phyloP scores from a whole-genome alignment of 2,113 vertebrate genomes.

The Tenebrosternarchus preto region DNA sequence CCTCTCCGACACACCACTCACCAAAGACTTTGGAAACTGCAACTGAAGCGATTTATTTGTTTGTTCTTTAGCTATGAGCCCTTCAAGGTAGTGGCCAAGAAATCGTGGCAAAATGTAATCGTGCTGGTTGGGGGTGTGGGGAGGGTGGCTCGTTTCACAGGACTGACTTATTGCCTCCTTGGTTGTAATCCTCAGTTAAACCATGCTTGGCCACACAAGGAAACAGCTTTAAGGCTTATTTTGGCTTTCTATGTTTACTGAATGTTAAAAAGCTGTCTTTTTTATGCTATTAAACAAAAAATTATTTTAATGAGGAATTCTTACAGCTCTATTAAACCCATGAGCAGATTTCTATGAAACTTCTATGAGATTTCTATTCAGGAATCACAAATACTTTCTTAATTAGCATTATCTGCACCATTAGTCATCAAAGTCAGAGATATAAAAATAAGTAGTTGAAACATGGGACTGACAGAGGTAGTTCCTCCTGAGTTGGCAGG shows the following conservation, averaged over 20 bases:
- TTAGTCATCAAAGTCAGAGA: background rate
- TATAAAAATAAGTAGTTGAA: background rate
- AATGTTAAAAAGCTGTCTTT: constrained; percentile 1
- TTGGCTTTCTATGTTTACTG: constrained; percentile 6
- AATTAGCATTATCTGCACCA: too few species aligned
- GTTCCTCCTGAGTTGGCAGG: background rate
- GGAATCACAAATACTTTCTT: too few species aligned
- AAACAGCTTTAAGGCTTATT: constrained; percentile 6
- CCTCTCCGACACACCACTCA: background rate
- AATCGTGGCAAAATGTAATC: constrained; percentile 56
- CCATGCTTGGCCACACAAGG: background rate
- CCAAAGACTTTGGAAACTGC: constrained; percentile 27
- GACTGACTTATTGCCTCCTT: constrained; percentile 37
- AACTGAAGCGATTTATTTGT: constrained; percentile 53
- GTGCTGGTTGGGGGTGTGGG: constrained; percentile 47
- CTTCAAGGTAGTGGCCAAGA: constrained; percentile 45
- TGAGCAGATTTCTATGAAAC: too few species aligned
- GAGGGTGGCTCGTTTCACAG: constrained; percentile 40
- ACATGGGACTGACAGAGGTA: background rate
- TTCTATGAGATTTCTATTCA: too few species aligned
- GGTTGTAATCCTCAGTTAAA: constrained; percentile 37
- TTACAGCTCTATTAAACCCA: background rate
- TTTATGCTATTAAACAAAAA: background rate
- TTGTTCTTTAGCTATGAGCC: constrained; percentile 48
- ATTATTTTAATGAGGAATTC: background rate